Conservation (phyloP, 2,797 vertebrate species). For the Hephaestus fuliginosus region DNA sequence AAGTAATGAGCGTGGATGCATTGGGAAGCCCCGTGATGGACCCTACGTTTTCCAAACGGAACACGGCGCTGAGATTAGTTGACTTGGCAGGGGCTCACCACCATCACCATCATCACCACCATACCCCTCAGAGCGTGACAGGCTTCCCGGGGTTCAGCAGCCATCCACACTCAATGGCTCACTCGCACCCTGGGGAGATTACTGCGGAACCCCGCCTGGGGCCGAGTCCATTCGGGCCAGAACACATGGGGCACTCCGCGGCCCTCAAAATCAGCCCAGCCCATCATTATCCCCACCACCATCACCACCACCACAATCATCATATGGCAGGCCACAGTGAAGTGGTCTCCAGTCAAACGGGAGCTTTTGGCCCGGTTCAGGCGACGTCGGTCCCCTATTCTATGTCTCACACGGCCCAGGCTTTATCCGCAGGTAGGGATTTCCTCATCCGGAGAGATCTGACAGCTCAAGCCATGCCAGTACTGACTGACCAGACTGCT, state of each 20-base stretch:
- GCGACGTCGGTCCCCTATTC: slow-evolving; percentile 88
- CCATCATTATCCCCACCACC: slow-evolving; percentile 92
- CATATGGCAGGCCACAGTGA: slow-evolving; percentile 94
- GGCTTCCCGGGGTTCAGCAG: slow-evolving; percentile 92
- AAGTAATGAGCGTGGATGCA: slow-evolving; percentile 92
- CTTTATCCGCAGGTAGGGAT: slow-evolving; percentile 93
- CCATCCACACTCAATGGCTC: slow-evolving; percentile 91
- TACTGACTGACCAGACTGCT: slow-evolving; percentile 89
- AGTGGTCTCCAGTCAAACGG: slow-evolving; percentile 94
- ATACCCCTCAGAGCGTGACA: slow-evolving; percentile 94
- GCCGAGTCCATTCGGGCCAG: slow-evolving; percentile 92
- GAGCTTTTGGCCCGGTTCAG: slow-evolving; percentile 92
- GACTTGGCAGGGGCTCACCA: slow-evolving; percentile 91
- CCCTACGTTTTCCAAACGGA: slow-evolving; percentile 93
- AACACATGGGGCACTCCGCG: slow-evolving; percentile 94
- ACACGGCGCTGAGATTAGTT: slow-evolving; percentile 94
- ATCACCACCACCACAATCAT: slow-evolving; percentile 92
- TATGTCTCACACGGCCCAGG: slow-evolving; percentile 89
- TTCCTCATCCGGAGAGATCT: slow-evolving; percentile 91
- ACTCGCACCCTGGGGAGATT: slow-evolving; percentile 91
- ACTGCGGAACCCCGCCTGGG: slow-evolving; percentile 92
- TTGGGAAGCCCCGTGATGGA: slow-evolving; percentile 92
- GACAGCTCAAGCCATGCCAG: slow-evolving; percentile 92
- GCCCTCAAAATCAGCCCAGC: slow-evolving; percentile 95
- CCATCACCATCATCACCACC: slow-evolving; percentile 91